Conservation (phyloP, 1,140 invertebrate species). For the Hyles vespertilio region DNA sequence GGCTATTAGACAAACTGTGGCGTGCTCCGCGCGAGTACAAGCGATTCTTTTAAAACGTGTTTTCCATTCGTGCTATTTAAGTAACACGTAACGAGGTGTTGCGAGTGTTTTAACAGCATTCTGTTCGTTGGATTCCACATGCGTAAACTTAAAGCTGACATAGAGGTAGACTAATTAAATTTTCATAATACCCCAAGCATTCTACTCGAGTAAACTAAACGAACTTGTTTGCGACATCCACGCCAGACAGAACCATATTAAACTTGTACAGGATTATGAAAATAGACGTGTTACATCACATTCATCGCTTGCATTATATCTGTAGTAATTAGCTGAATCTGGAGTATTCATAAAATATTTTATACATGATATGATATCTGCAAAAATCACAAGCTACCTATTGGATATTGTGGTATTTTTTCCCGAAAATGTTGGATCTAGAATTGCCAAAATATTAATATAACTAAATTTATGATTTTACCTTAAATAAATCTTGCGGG, state of each 20-base stretch:
- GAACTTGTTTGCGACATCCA: slow-evolving; percentile 14
- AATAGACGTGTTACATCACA: slow-evolving; percentile 1
- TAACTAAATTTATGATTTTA: too few relatives aligned
- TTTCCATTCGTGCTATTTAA: neutral
- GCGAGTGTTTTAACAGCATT: slow-evolving; percentile 19
- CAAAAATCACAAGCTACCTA: too few relatives aligned
- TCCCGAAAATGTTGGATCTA: too few relatives aligned
- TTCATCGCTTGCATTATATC: too few relatives aligned
- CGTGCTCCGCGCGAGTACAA: slow-evolving; percentile 15
- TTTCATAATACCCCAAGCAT: slow-evolving; percentile 39
- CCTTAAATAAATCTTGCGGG: too few relatives aligned
- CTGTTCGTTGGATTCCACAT: slow-evolving; percentile 28
- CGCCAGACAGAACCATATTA: neutral
- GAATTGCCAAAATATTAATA: too few relatives aligned
- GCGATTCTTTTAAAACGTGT: slow-evolving; percentile 8
- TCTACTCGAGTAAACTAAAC: slow-evolving; percentile 29
- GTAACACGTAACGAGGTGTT: neutral
- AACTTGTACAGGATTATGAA: slow-evolving; percentile 1
- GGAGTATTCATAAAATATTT: too few relatives aligned
- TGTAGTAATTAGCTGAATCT: too few relatives aligned
- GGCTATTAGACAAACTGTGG: slow-evolving; percentile 17
- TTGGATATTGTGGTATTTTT: too few relatives aligned
- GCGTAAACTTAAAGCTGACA: slow-evolving; percentile 23
- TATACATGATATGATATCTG: too few relatives aligned
- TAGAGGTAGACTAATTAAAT: slow-evolving; percentile 37